A percentile compares a stretch with the other conserved stretches of the same genome.
Conservation (phyloP, 2,888 invertebrate species). For the Tanypteryx hageni region DNA sequence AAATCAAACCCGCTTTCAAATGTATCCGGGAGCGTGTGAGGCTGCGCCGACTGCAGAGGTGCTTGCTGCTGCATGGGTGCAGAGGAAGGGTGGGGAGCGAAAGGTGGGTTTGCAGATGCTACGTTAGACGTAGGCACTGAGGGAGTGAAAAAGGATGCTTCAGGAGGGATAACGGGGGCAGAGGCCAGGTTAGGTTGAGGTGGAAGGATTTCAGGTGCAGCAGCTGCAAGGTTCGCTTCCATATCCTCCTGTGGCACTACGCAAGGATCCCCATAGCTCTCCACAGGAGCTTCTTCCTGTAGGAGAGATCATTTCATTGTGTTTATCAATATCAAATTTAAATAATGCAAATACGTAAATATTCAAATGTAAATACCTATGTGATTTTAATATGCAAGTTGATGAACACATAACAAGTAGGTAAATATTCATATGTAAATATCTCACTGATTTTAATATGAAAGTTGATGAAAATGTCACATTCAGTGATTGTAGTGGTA, state of each 20-base stretch:
- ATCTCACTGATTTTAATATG: no score
- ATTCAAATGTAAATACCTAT: background rate
- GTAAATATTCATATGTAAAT: background rate
- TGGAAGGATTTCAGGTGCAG: constrained; percentile 72
- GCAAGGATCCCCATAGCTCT: constrained; percentile 86
- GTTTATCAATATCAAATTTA: background rate
- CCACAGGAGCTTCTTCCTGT: constrained; percentile 85
- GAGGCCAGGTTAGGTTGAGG: constrained; percentile 70
- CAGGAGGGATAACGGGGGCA: constrained; percentile 47
- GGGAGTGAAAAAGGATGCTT: constrained; percentile 55
- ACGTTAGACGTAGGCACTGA: constrained; percentile 70
- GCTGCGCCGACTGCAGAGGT: constrained; percentile 65
- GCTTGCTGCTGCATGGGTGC: constrained; percentile 71
- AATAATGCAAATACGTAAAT: background rate
- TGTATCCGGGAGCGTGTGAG: constrained; percentile 70
- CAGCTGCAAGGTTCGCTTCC: constrained; percentile 68
- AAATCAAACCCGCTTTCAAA: constrained; percentile 74
- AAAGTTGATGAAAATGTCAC: no score
- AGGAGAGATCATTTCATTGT: background rate
- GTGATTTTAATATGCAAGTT: no score
- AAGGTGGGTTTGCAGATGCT: constrained; percentile 42
- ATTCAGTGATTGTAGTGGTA: no score
- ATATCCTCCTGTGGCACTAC: constrained; percentile 75
- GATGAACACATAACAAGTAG: background rate
- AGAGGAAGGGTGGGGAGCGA: constrained; percentile 72